These are phyloP conservation scores for Imbricaverruca yamaguchii DNA, from an alignment of 2,888 invertebrate species.

Conservation along the genomic window DNA sequence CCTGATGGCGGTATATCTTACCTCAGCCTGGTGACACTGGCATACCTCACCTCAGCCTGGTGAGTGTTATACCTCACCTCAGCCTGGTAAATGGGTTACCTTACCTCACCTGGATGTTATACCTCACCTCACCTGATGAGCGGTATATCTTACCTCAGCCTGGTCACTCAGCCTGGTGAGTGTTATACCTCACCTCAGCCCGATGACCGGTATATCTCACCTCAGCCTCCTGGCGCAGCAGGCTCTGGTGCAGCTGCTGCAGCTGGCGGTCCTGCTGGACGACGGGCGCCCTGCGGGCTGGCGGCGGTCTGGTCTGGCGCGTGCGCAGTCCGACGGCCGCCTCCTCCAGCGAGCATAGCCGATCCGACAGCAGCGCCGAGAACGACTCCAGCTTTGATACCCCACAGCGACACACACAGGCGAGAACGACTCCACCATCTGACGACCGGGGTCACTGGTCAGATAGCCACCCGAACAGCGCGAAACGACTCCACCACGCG, in stretches of 20 bases:
- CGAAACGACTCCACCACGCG: slow-evolving; percentile 64
- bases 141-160: too few species aligned
- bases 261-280: slow-evolving; percentile 8
- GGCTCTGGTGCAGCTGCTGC: slow-evolving; percentile 34
- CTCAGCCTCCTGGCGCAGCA: background rate
- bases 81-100: too few species aligned
- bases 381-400: slow-evolving; percentile 44
- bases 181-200: too few species aligned
- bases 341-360: slow-evolving; percentile 41
- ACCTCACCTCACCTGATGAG: background rate
- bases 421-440: slow-evolving; percentile 46
- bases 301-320: slow-evolving; percentile 34
- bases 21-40: too few species aligned
- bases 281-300: background rate
- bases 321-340: slow-evolving; percentile 35
- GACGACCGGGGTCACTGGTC: slow-evolving; percentile 59
- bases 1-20: too few species aligned
- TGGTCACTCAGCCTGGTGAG: too few species aligned
- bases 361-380: slow-evolving; percentile 65
- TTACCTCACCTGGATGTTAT: too few species aligned
- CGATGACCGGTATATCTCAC: background rate
- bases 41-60: too few species aligned
- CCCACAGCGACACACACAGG: slow-evolving; percentile 46
- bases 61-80: too few species aligned
- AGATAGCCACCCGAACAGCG: too few species aligned